Evolutionary conservation across 2,113 vertebrate species (phyloP), one percentile per base, ranked within the genome.

Genomic region (Apodemus speciosus): DNA sequence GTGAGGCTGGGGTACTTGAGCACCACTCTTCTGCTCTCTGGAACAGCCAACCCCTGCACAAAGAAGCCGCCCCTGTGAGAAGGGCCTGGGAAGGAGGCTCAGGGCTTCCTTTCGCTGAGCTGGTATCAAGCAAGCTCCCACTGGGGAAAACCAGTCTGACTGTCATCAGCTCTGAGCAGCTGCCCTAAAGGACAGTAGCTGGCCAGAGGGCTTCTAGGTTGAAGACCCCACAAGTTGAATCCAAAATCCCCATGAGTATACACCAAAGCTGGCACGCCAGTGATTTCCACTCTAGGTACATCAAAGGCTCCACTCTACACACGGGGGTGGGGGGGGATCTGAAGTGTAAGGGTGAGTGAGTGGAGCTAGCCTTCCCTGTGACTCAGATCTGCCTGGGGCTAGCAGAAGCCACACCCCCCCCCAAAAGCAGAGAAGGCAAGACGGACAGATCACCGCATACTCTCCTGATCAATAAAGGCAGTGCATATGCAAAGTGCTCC

Each of bases 81-180:
- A 43, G n/a, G 64, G 14, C 86, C 90, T 46, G 85, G 40, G 86
- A 93, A 53, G 75, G 86, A 76, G 46, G 81, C 72, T 53, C 72
- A 77, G 60, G 56, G n/a, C 71, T 18, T 83, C 56, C 20, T 35
- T 80, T 91, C 38, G 40, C 88, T 8, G 30, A 83, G 60, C 64
- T 69, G 21, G 38, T 84, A 35, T 91, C 73, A 75, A 88, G 60
- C 72, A 69, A 83, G 43, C 13, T 72, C 32, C 30, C 68, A 77
- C 71, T 76, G 60, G 80, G 81, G 90, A 93, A 94, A 95, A 94
- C 49, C 76, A 95, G 85, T 88, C 56, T 85, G 69, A 76, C 46
- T 38, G 53, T 92, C 75, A 38, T 7, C 25, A 71, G 66, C 53
- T 76, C 80, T 76, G 6, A 94, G 64, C 4, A 79, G 69, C 64